Conservation (phyloP, 2,888 invertebrate species). For the Strigamia maritima region DNA sequence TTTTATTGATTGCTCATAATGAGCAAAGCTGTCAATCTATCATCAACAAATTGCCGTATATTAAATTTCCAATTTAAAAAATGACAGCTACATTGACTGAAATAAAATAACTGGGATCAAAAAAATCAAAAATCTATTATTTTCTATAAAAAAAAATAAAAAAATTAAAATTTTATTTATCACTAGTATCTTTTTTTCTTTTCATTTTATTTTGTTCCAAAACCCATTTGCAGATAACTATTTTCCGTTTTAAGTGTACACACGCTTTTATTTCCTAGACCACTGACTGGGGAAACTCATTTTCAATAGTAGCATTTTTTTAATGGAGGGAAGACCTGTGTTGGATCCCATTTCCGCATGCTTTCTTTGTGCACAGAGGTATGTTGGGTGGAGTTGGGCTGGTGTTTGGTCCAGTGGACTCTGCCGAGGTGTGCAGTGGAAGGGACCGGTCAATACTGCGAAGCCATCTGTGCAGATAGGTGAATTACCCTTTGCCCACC, state of each 20-base stretch:
- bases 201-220: neutral
- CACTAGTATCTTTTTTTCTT: neutral
- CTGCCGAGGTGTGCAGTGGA: conserved; percentile 4
- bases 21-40: no score
- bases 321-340: neutral
- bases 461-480: conserved; percentile 4
- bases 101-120: neutral
- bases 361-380: conserved; percentile 4
- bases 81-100: no score
- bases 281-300: conserved; percentile 4
- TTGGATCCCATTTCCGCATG: conserved; percentile 4
- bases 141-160: no score
- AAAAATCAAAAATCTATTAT: no score
- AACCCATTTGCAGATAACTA: conserved; percentile 4
- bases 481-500: conserved; percentile 4
- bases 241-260: conserved; percentile 4
- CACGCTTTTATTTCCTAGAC: conserved; percentile 4
- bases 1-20: no score
- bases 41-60: no score
- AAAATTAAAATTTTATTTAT: neutral
- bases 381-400: neutral
- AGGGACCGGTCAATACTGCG: neutral
- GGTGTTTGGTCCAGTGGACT: neutral
- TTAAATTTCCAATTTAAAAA: no score
- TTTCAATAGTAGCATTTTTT: neutral